Conservation (phyloP, 2,113 vertebrate species). For the Pelodiscus sinensis region DNA sequence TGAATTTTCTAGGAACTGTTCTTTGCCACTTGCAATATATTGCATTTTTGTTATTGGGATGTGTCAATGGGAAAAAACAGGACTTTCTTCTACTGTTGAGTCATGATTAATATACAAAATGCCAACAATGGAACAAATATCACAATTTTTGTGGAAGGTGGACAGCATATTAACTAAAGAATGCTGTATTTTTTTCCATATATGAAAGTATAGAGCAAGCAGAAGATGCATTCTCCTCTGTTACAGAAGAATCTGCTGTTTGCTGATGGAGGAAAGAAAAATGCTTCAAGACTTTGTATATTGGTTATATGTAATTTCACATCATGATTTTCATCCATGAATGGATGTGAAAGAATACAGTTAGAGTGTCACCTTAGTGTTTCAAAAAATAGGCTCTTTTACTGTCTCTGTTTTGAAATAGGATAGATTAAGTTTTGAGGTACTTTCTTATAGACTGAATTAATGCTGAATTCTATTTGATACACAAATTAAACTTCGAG, state of each 20-base stretch:
- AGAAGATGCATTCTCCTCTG: not conserved
- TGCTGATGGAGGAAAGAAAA: not conserved
- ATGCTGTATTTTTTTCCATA: not conserved
- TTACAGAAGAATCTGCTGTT: not conserved
- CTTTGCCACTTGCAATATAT: not conserved
- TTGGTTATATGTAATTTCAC: not conserved
- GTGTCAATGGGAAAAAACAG: not conserved
- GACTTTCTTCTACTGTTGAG: not conserved
- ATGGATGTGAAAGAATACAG: not conserved
- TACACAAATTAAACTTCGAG: not conserved
- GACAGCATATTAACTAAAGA: not conserved
- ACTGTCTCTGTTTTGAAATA: not conserved
- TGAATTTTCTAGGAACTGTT: not conserved
- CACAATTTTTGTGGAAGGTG: not conserved
- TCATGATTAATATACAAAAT: not conserved
- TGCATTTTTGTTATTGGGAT: not conserved
- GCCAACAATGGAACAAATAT: not conserved
- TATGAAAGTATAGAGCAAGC: not conserved
- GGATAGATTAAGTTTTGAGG: not conserved
- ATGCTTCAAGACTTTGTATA: not conserved
- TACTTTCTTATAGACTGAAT: not conserved
- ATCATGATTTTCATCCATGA: not conserved
- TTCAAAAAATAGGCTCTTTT: not conserved
- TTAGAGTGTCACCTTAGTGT: not conserved
- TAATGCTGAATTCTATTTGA: not conserved